Percentiles rank a stretch among this genome's conserved stretches.
These are phyloP conservation scores for Apis cerana DNA, from an alignment of 1,140 invertebrate genomes.

Conservation along the genomic window DNA sequence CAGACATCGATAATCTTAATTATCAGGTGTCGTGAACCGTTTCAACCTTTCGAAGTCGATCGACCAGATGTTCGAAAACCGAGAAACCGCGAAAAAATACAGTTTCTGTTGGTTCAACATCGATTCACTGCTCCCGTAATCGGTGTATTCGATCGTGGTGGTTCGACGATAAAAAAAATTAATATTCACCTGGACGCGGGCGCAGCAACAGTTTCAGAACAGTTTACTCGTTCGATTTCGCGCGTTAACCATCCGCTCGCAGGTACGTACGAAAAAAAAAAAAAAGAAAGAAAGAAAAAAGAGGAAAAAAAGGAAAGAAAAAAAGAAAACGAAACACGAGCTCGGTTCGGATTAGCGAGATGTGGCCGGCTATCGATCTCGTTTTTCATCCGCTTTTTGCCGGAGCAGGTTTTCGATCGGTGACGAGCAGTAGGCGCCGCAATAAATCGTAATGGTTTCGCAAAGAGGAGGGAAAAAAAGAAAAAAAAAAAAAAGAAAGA, in stretches of 20 bases:
- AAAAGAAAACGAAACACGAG: slow-evolving; percentile 29
- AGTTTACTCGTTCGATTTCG: slow-evolving; percentile 28
- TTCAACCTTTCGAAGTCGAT: no score
- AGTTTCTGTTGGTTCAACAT: background rate
- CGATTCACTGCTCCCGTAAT: background rate
- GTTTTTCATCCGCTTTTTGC: slow-evolving; percentile 39
- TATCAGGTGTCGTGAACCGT: background rate
- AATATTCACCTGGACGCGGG: slow-evolving; percentile 15
- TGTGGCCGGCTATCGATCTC: slow-evolving; percentile 46
- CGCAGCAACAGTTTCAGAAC: slow-evolving; percentile 4
- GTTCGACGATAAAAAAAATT: slow-evolving; percentile 17
- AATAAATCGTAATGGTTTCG: slow-evolving; percentile 54
- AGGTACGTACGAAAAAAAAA: background rate
- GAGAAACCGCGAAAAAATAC: no score
- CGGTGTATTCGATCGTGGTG: background rate
- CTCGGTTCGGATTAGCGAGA: slow-evolving; percentile 42
- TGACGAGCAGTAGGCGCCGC: slow-evolving; percentile 34
- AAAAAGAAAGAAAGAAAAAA: slow-evolving; percentile 34
- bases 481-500: background rate
- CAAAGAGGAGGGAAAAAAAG: slow-evolving; percentile 22
- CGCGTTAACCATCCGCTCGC: slow-evolving; percentile 1
- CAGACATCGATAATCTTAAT: background rate
- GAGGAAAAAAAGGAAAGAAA: no score
- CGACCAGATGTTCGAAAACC: background rate
- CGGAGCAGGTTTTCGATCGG: slow-evolving; percentile 45